A percentile compares a stretch with the other conserved stretches of the same genome.
Conservation (phyloP, 2,797 vertebrate species). For the Chloroceryle inda region DNA sequence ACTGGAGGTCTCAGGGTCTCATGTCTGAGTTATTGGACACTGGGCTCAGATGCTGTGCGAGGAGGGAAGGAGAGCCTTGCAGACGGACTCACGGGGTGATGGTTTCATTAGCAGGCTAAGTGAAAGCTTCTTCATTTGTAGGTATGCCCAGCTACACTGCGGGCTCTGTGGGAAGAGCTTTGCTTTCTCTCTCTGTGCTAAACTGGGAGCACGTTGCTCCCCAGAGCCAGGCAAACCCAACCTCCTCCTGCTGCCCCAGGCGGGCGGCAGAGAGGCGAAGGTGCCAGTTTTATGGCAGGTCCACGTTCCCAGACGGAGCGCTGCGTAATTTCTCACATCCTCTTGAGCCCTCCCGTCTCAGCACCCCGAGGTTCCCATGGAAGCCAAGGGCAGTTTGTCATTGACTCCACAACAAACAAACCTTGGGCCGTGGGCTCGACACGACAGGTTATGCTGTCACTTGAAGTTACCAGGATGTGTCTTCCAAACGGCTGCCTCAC, state of each 20-base stretch:
- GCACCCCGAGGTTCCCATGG: background rate
- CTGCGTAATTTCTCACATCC: background rate
- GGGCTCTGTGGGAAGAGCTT: background rate
- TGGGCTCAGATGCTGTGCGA: background rate
- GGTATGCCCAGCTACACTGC: background rate
- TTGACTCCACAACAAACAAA: background rate
- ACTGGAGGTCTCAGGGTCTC: background rate
- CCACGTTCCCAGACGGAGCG: background rate
- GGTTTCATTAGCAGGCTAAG: background rate
- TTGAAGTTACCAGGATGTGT: background rate
- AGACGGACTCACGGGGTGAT: background rate
- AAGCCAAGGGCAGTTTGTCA: background rate
- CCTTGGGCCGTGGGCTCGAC: background rate
- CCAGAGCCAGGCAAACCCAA: background rate
- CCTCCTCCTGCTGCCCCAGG: background rate
- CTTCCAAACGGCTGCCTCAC: background rate
- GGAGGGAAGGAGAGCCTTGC: background rate
- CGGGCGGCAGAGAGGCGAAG: background rate
- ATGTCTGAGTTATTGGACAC: background rate
- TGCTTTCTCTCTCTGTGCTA: background rate
- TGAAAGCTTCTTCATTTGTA: background rate
- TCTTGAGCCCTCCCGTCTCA: background rate
- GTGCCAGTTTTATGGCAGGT: background rate
- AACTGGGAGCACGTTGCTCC: background rate
- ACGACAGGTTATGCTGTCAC: background rate